A percentile compares a stretch with the other conserved stretches of the same genome.
Evolutionary conservation across 2,888 invertebrate species (phyloP).

Genomic region (Seira sanloemensis): DNA sequence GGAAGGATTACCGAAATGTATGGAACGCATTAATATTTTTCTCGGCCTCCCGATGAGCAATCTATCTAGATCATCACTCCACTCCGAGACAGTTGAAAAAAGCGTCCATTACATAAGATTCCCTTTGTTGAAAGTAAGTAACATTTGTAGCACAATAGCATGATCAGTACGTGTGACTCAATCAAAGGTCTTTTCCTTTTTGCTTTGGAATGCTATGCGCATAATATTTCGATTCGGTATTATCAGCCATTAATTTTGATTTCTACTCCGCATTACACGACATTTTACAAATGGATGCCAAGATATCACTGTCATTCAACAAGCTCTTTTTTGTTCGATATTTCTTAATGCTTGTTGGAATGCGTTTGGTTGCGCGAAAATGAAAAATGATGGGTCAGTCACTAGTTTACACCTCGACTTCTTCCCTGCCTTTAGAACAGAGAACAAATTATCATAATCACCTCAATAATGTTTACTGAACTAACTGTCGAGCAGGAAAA

Average conservation of each 20-base stretch:
- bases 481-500: constrained; percentile 15
- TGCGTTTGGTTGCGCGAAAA: background rate
- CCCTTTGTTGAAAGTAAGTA: no score
- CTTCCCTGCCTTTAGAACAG: background rate
- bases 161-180: no score
- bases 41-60: constrained; percentile 9
- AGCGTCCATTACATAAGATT: no score
- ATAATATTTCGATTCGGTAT: constrained; percentile 22
- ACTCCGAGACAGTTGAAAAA: no score
- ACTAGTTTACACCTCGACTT: constrained; percentile 6
- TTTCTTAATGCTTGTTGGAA: background rate
- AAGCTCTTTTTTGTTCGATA: background rate
- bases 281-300: constrained; percentile 35
- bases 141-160: no score
- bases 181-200: no score
- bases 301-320: constrained; percentile 41
- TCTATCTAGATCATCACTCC: constrained; percentile 53
- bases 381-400: constrained; percentile 31
- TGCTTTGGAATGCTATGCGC: constrained; percentile 1
- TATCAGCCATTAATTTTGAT: background rate
- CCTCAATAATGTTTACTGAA: constrained; percentile 41
- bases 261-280: background rate
- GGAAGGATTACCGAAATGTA: constrained; percentile 50
- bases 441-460: constrained; percentile 56
- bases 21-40: constrained; percentile 31